Evolutionary conservation across 2,797 vertebrate genomes (phyloP).

Genomic region (Cetoscarus ocellatus): DNA sequence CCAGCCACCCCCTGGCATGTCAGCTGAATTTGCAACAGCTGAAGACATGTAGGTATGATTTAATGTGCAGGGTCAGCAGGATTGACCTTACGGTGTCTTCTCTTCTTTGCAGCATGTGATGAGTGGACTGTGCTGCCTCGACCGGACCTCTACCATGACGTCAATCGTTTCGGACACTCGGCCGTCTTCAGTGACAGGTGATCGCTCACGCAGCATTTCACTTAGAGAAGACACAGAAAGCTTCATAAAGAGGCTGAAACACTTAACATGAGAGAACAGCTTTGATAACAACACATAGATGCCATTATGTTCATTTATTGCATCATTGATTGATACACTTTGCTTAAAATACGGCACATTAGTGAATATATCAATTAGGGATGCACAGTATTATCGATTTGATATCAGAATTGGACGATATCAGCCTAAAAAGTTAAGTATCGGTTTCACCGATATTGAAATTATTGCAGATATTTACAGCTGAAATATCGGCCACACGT

Average conservation of each 20-base stretch:
- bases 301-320: too few species aligned
- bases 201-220: slow-evolving; percentile 21
- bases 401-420: too few species aligned
- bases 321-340: too few species aligned
- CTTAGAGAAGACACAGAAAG: background rate
- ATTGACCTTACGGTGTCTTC: slow-evolving; percentile 35
- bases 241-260: background rate
- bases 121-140: slow-evolving; percentile 92
- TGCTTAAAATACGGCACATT: too few species aligned
- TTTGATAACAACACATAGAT: too few species aligned
- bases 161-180: slow-evolving; percentile 97
- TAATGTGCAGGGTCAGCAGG: background rate
- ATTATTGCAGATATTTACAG: too few species aligned
- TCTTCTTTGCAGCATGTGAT: slow-evolving; percentile 87
- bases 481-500: too few species aligned
- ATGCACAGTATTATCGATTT: too few species aligned
- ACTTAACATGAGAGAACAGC: too few species aligned
- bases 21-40: background rate
- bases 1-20: slow-evolving; percentile 5
- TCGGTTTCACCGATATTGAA: too few species aligned
- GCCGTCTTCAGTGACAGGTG: slow-evolving; percentile 91
- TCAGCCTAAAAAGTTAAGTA: too few species aligned
- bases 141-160: slow-evolving; percentile 90
- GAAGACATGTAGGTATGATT: slow-evolving; percentile 16
- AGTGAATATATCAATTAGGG: too few species aligned